Conservation (phyloP, 2,888 invertebrate genomes). For the Aphidoletes aphidimyza region DNA sequence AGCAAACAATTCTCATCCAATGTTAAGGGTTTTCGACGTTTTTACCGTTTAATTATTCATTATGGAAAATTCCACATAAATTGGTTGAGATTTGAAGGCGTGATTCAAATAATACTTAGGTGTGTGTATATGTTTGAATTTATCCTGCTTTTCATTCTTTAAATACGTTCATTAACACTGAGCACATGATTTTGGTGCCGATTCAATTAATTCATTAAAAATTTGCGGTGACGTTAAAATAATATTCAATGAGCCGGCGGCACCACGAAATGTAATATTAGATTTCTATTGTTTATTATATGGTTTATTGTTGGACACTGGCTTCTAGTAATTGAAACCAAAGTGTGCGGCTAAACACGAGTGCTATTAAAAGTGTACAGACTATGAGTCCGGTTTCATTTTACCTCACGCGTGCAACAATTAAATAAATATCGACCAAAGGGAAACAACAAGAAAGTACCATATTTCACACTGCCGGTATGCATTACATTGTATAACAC, state of each 20-base stretch:
- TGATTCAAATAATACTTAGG: background rate
- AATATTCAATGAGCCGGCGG: conserved; percentile 3
- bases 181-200: background rate
- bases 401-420: background rate
- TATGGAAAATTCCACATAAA: background rate
- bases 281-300: background rate
- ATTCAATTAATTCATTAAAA: background rate
- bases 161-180: background rate
- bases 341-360: background rate
- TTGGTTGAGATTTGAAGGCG: background rate
- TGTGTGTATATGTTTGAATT: background rate
- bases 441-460: background rate
- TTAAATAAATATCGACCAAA: background rate
- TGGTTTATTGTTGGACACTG: background rate
- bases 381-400: background rate
- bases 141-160: background rate
- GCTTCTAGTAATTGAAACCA: background rate
- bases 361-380: background rate
- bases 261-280: background rate
- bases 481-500: too few relatives aligned
- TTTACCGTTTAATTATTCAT: background rate
- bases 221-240: background rate
- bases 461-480: too few relatives aligned
- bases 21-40: too few relatives aligned
- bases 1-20: too few relatives aligned